A percentile compares a stretch with the other conserved stretches of the same genome.
These are phyloP conservation scores for Agapornis canus DNA, from an alignment of 2,797 vertebrate genomes.

Conservation along the genomic window DNA sequence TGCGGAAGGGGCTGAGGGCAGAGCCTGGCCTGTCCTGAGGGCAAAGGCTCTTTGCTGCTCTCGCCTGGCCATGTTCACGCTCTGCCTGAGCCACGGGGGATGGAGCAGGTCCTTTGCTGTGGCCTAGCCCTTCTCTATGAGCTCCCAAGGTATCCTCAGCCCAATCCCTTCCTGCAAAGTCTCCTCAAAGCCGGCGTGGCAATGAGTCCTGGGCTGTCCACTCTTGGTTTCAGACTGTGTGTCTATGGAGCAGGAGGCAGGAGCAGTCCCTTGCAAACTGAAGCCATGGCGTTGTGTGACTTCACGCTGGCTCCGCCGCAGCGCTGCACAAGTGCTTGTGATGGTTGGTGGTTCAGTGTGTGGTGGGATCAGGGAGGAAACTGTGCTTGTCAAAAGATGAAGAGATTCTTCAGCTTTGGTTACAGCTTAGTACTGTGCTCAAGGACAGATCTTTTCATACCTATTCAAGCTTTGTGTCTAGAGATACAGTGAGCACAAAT, in stretches of 20 bases:
- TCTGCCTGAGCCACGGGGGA: background rate
- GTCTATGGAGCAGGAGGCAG: background rate
- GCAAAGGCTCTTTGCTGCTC: background rate
- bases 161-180: background rate
- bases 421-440: background rate
- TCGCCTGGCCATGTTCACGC: accelerated
- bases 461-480: background rate
- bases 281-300: background rate
- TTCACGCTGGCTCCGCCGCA: background rate
- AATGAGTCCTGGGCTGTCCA: too few species aligned
- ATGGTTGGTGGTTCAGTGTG: background rate
- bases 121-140: background rate
- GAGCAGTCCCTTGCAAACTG: background rate
- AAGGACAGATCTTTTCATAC: background rate
- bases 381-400: background rate
- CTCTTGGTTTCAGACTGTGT: background rate
- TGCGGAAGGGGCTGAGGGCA: constrained; percentile 14
- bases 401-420: background rate
- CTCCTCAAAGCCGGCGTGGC: background rate
- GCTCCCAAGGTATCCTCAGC: background rate
- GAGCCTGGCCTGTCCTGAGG: accelerated
- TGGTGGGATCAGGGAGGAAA: background rate
- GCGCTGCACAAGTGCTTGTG: background rate
- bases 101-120: background rate
- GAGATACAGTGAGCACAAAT: background rate